Evolutionary conservation across 2,888 invertebrate species (phyloP), one percentile per base, ranked within the genome.

Genomic region (Clanis bilineata): DNA sequence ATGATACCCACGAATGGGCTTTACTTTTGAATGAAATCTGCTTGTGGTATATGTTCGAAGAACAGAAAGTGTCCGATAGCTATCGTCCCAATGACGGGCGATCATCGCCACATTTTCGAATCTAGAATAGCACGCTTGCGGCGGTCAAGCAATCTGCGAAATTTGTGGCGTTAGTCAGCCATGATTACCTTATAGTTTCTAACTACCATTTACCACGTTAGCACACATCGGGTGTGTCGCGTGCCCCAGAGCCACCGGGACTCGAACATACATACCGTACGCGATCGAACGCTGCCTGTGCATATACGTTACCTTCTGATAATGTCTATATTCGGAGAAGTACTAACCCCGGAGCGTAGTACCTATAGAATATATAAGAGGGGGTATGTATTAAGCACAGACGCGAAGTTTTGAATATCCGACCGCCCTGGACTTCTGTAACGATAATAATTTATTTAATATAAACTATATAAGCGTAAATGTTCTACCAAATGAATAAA

Each of bases 361-460:
- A 57, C 56, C 56, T 57, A 57, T 43, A 57, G 12, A 57, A 57
- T 43, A 43, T 28, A 28, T 57, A 12, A 51, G 51, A 51, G 32
- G 51, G 51, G 10, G 28, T 62, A 58, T 59, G 57, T 45, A 18
- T 25, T 51, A 64, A 65, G 59, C 60, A 57, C 32, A 60, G 56
- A 25, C 41, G 39, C 56, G 56, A 28, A 28, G 51, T 51, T 32
- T 32, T 51, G 51, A 57, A 18, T 41, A 57, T 23, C 28, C 41
- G 56, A 57, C 25, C 56, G 43, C 45, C 47, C 71, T 63, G 71
- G 76, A 71, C 74, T 72, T 82, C 84, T 83, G 85, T 80, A 83
- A 83, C 80, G 80, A 82, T 78, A 84, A 79, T 76, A 73, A 77
- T 68, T 43, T 9, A 23, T 57, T 57, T 57, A 41, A 57, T 57